Evolutionary conservation across 1,140 invertebrate species (phyloP).

Genomic region (Ericerus pela): DNA sequence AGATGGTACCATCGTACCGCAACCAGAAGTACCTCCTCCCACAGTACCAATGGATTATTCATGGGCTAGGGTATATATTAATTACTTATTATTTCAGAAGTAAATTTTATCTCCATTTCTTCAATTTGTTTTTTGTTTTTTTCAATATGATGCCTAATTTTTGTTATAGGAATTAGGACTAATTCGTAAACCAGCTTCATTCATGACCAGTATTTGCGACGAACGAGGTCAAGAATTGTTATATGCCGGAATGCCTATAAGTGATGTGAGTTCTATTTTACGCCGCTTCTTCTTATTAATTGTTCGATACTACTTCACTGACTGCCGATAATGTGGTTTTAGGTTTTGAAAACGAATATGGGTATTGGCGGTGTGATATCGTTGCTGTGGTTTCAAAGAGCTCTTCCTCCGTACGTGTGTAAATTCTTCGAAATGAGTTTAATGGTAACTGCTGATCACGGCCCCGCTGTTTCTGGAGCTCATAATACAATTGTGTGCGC

Average conservation of each 20-base stretch:
- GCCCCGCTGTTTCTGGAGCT: slow-evolving; percentile 94
- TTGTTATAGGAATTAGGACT: slow-evolving; percentile 95
- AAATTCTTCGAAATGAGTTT: slow-evolving; percentile 99
- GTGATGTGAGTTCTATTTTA: slow-evolving; percentile 51
- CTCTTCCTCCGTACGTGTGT: slow-evolving; percentile 81
- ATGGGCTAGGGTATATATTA: slow-evolving; percentile 95
- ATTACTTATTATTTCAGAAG: slow-evolving; percentile 40
- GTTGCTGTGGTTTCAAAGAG: slow-evolving; percentile 94
- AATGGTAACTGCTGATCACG: slow-evolving; percentile 98
- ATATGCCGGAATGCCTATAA: slow-evolving; percentile 98
- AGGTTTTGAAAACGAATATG: slow-evolving; percentile 63
- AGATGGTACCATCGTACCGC: slow-evolving; percentile 67
- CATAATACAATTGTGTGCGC: slow-evolving; percentile 99
- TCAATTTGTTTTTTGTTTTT: not conserved
- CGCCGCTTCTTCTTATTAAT: too few relatives aligned
- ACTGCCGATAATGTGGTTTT: too few relatives aligned
- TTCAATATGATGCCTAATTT: not conserved
- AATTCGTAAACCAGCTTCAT: slow-evolving; percentile 96
- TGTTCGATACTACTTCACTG: too few relatives aligned
- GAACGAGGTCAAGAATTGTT: slow-evolving; percentile 94
- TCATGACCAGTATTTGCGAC: slow-evolving; percentile 99
- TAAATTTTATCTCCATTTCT: not conserved
- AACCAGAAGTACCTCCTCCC: slow-evolving; percentile 86
- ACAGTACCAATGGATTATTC: slow-evolving; percentile 99
- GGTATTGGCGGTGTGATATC: slow-evolving; percentile 96